A percentile compares a stretch with the other conserved stretches of the same genome.
Evolutionary conservation across 2,797 vertebrate genomes (phyloP).

Genomic region (Spea hammondii): DNA sequence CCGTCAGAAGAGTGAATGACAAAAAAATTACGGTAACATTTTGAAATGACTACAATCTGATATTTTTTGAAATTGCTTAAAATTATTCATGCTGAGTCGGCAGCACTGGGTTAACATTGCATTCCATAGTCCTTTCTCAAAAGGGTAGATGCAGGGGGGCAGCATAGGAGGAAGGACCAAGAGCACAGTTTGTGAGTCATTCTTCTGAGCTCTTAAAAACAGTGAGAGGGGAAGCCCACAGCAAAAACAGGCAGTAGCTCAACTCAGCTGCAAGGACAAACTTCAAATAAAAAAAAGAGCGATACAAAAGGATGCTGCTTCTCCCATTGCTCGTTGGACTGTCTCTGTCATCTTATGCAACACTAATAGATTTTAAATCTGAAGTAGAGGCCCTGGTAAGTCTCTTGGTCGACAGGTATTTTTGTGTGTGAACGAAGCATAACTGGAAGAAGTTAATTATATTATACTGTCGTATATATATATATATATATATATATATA

Average conservation of each 20-base stretch:
- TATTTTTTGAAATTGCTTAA: slow-evolving; percentile 7
- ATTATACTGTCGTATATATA: too few relatives aligned
- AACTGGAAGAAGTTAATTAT: too few relatives aligned
- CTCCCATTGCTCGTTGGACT: slow-evolving; percentile 27
- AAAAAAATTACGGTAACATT: slow-evolving; percentile 17
- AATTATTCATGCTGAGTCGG: slow-evolving; percentile 29
- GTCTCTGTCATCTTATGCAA: slow-evolving; percentile 17
- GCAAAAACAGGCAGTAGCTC: slow-evolving; percentile 12
- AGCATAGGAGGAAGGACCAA: slow-evolving; percentile 29
- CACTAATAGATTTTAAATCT: slow-evolving; percentile 2
- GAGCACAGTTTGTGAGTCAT: slow-evolving; percentile 40
- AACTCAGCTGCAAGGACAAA: background rate
- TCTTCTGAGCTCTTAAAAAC: slow-evolving; percentile 40
- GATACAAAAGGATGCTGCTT: slow-evolving; percentile 31
- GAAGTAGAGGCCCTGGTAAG: slow-evolving; percentile 41
- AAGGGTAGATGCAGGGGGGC: slow-evolving; percentile 29
- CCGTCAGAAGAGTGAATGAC: slow-evolving; percentile 22
- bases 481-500: too few relatives aligned
- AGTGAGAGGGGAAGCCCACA: slow-evolving; percentile 30
- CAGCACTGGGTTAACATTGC: slow-evolving; percentile 39
- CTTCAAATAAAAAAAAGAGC: background rate
- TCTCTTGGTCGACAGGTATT: background rate
- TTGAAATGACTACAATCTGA: slow-evolving; percentile 23
- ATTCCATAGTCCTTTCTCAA: slow-evolving; percentile 48
- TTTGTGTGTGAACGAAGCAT: too few relatives aligned